phyloP scores from a whole-genome alignment of 2,113 vertebrate genomes.

The Noctilio leporinus region DNA sequence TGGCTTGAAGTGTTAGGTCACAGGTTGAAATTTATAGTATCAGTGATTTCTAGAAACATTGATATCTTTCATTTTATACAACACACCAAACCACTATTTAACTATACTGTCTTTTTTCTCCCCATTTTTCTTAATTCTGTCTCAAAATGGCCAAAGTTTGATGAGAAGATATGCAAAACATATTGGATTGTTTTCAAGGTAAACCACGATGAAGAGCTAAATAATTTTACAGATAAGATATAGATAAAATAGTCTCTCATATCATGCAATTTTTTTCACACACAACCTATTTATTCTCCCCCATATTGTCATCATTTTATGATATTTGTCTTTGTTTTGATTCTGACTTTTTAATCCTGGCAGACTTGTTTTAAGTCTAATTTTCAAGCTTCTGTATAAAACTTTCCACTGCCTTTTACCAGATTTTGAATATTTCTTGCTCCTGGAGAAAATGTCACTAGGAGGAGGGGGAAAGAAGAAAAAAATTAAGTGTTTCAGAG shows the following conservation, averaged over 20 bases:
- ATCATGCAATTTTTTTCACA: neutral
- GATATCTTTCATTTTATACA: neutral
- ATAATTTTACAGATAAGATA: neutral
- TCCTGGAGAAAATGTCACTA: neutral
- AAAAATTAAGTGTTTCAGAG: neutral
- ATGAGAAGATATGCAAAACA: neutral
- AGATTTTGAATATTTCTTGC: constrained; percentile 5
- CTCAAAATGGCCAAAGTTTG: neutral
- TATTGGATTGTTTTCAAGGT: neutral
- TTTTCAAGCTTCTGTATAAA: constrained; percentile 21
- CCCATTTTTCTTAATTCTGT: neutral
- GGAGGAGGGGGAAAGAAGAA: neutral
- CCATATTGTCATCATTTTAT: neutral
- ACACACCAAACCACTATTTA: neutral
- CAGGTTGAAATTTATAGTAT: neutral
- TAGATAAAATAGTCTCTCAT: neutral
- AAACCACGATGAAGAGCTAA: neutral
- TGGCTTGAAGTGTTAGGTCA: neutral
- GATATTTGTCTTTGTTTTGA: constrained; percentile 1
- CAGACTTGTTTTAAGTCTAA: neutral
- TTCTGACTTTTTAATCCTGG: neutral
- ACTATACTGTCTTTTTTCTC: neutral
- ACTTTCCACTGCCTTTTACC: neutral
- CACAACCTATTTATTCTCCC: neutral
- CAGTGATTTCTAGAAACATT: neutral